Conservation (phyloP, 2,797 vertebrate species). For the Takifugu rubripes region DNA sequence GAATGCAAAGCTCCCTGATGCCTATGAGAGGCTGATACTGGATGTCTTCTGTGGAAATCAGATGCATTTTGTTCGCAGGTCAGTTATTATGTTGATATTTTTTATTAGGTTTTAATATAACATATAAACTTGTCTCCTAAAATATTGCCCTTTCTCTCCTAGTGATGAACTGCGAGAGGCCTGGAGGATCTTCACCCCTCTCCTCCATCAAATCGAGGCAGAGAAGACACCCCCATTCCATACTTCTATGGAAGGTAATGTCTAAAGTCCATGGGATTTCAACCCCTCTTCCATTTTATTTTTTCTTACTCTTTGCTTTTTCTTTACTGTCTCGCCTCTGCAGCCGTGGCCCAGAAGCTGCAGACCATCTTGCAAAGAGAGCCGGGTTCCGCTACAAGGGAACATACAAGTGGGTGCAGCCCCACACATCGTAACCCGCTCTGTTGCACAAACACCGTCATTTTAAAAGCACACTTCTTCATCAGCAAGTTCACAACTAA, state of each 20-base stretch:
- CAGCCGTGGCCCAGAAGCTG: slow-evolving; percentile 84
- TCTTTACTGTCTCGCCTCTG: slow-evolving; percentile 1
- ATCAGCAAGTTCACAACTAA: slow-evolving; percentile 34
- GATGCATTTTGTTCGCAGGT: slow-evolving; percentile 92
- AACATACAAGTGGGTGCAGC: slow-evolving; percentile 91
- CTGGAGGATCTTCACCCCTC: slow-evolving; percentile 89
- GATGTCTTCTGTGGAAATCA: slow-evolving; percentile 90
- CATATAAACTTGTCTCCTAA: background rate
- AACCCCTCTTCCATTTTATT: background rate
- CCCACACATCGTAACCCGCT: slow-evolving; percentile 65
- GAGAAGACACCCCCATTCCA: slow-evolving; percentile 74
- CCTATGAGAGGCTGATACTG: slow-evolving; percentile 86
- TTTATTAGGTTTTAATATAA: background rate
- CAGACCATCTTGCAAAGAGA: slow-evolving; percentile 82
- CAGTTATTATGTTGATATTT: background rate
- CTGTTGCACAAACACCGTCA: background rate
- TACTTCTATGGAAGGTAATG: slow-evolving; percentile 86
- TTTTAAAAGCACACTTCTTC: background rate
- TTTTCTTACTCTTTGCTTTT: background rate
- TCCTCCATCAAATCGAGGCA: slow-evolving; percentile 83
- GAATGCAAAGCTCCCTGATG: slow-evolving; percentile 86
- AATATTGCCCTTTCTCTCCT: slow-evolving; percentile 4
- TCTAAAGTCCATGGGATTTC: background rate
- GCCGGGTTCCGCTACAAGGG: slow-evolving; percentile 89
- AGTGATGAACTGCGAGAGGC: slow-evolving; percentile 89